These are phyloP conservation scores for Whitmania pigra DNA, from an alignment of 1,140 invertebrate genomes.

Conservation along the genomic window DNA sequence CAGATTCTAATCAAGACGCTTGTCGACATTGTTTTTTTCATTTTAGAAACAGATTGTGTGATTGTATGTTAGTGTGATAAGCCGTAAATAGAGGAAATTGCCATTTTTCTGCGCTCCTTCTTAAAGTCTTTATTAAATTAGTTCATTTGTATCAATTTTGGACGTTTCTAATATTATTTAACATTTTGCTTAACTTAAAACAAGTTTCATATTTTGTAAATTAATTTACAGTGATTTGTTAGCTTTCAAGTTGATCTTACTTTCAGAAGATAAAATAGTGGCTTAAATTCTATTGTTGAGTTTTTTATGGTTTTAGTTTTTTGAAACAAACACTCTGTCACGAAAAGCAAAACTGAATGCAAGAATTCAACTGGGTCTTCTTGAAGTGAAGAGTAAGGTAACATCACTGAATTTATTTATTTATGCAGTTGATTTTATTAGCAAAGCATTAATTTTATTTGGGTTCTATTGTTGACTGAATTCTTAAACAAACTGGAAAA, in stretches of 20 bases:
- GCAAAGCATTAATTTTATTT: background rate
- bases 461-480: background rate
- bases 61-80: no score
- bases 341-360: slow-evolving; percentile 17
- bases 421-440: background rate
- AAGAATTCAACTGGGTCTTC: background rate
- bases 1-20: no score
- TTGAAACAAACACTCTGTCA: slow-evolving; percentile 1
- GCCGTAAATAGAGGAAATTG: no score
- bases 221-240: no score
- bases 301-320: background rate
- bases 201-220: no score
- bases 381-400: slow-evolving; percentile 18
- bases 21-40: no score
- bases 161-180: no score
- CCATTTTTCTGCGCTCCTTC: no score
- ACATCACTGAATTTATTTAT: background rate
- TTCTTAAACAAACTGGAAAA: background rate
- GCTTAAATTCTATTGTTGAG: background rate
- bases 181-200: no score
- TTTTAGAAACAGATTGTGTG: no score
- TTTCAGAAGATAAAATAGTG: background rate
- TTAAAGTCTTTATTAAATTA: no score
- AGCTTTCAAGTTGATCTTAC: background rate
- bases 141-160: no score